These are phyloP conservation scores for Margaritifera margaritifera DNA, from an alignment of 2,888 invertebrate genomes.

Conservation along the genomic window DNA sequence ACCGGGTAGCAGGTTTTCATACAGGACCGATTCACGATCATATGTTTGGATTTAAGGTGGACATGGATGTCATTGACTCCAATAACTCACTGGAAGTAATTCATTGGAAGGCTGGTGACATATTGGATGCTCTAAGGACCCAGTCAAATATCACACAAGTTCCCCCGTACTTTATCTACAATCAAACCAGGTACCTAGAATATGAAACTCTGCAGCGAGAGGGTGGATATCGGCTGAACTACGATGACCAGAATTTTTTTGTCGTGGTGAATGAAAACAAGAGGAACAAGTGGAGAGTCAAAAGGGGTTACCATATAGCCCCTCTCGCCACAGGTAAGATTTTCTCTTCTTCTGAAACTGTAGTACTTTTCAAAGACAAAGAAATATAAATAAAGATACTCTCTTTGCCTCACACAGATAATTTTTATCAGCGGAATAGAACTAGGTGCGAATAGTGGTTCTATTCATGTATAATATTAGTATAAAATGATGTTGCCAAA, in stretches of 20 bases:
- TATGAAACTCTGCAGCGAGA: slow-evolving; percentile 24
- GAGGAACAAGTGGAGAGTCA: slow-evolving; percentile 27
- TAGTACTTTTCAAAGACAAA: too few relatives aligned
- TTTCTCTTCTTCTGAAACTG: too few relatives aligned
- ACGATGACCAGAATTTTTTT: slow-evolving; percentile 27
- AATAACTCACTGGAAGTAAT: slow-evolving; percentile 43
- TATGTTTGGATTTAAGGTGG: slow-evolving; percentile 53
- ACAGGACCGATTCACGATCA: slow-evolving; percentile 52
- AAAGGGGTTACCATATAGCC: slow-evolving; percentile 28
- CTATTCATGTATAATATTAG: too few relatives aligned
- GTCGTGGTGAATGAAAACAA: slow-evolving; percentile 24
- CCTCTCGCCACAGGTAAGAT: slow-evolving; percentile 13
- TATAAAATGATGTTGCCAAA: too few relatives aligned
- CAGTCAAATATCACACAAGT: slow-evolving; percentile 9
- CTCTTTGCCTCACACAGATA: too few relatives aligned
- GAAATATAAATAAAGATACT: too few relatives aligned
- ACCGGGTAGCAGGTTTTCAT: slow-evolving; percentile 33
- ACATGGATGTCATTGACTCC: slow-evolving; percentile 43
- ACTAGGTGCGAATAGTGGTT: too few relatives aligned
- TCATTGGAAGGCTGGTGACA: slow-evolving; percentile 47
- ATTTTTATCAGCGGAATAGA: too few relatives aligned
- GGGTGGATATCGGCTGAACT: slow-evolving; percentile 20
- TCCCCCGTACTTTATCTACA: slow-evolving; percentile 27
- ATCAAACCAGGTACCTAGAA: slow-evolving; percentile 29
- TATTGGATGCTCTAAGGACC: slow-evolving; percentile 30